Conservation (phyloP, 1,140 invertebrate species). For the Calliopsis andreniformis region DNA sequence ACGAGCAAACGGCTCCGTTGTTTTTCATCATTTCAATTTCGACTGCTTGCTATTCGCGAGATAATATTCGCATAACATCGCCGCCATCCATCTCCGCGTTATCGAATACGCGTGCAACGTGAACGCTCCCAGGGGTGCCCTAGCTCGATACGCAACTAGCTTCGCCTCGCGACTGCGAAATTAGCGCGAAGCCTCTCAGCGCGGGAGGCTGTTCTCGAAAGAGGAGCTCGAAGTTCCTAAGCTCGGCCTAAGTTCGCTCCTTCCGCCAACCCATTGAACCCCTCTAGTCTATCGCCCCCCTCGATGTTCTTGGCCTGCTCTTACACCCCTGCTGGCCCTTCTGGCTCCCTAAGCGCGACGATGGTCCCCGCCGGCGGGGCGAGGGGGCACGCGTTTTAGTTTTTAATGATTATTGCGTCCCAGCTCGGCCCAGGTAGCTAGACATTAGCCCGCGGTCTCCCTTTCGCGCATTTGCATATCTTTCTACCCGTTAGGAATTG, state of each 20-base stretch:
- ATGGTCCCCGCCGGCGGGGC: conserved; percentile 3
- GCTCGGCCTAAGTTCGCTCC: conserved; percentile 56
- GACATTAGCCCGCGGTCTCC: conserved; percentile 61
- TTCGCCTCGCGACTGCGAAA: conserved; percentile 60
- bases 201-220: conserved; percentile 25
- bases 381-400: conserved; percentile 70
- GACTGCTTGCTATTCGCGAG: background rate
- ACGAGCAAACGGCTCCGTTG: too few relatives aligned
- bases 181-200: conserved; percentile 52
- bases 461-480: conserved; percentile 77
- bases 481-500: conserved; percentile 77
- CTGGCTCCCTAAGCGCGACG: conserved; percentile 6
- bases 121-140: conserved; percentile 53
- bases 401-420: conserved; percentile 79
- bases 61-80: background rate
- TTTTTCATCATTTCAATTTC: too few relatives aligned
- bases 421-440: conserved; percentile 65
- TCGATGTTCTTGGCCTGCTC: background rate
- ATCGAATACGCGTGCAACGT: conserved; percentile 46
- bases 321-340: background rate
- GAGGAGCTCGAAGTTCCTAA: conserved; percentile 55
- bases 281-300: background rate
- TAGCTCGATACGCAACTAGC: conserved; percentile 44
- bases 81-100: conserved; percentile 51
- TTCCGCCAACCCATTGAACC: conserved; percentile 26